A percentile compares a stretch with the other conserved stretches of the same genome.
These are phyloP conservation scores for Hydra vulgaris DNA, from an alignment of 30 jellyfish, hydroid and myxozoan genomes.

Conservation along the genomic window DNA sequence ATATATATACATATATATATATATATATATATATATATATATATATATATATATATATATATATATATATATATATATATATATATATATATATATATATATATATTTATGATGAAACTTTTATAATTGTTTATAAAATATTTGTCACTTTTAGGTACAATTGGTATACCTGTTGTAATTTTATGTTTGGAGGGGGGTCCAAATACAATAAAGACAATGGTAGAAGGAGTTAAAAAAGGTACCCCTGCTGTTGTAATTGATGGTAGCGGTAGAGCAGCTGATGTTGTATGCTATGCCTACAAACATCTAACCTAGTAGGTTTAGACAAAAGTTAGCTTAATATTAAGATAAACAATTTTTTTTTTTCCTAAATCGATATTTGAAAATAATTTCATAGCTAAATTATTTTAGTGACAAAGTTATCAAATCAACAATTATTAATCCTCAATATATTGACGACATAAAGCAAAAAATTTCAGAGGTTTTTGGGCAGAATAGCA, in stretches of 20 bases:
- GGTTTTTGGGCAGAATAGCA: slow-evolving; percentile 46
- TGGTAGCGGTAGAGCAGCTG: slow-evolving; percentile 99
- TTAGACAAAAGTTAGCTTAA: too few species aligned
- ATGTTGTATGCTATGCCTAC: slow-evolving; percentile 80
- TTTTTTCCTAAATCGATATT: too few species aligned
- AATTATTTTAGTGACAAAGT: neutral
- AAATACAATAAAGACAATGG: slow-evolving; percentile 61
- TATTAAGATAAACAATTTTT: neutral
- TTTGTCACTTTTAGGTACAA: slow-evolving; percentile 41
- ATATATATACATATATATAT: too few species aligned
- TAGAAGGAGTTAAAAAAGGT: slow-evolving; percentile 59
- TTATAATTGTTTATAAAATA: too few species aligned
- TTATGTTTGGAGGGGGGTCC: slow-evolving; percentile 95
- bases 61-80: too few species aligned
- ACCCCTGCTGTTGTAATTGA: slow-evolving; percentile 89
- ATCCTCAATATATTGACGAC: slow-evolving; percentile 39
- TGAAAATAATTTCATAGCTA: too few species aligned
- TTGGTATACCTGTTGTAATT: slow-evolving; percentile 83
- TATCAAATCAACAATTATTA: neutral
- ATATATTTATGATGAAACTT: too few species aligned
- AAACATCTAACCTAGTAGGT: slow-evolving; percentile 57
- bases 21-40: too few species aligned
- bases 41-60: too few species aligned
- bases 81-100: too few species aligned
- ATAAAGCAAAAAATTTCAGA: slow-evolving; percentile 44